Base-by-base conservation (phyloP, 2,113 vertebrate species). In the Notarius quadriscutis region DNA sequence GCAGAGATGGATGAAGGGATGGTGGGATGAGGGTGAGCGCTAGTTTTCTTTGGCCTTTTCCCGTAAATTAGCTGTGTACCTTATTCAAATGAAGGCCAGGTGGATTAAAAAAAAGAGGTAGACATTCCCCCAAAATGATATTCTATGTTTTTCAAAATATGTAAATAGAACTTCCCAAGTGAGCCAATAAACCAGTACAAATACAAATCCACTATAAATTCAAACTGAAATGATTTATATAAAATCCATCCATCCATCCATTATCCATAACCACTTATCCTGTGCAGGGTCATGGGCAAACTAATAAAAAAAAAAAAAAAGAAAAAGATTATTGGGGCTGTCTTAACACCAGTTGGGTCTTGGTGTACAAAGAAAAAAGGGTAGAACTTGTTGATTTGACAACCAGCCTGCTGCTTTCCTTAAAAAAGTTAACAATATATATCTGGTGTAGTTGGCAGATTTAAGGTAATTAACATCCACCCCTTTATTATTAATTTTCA, bases 21-120 rank as follows among this genome's bases (percentile, higher is more conserved):
- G 69, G 83, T 89, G 91, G 92, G 83, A 85, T 88, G 90, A 89
- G 71, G 90, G 82, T 81, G 91, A 93, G 92, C 92, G 90, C 93
- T 91, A 93, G 83, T 83, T 92, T 51, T 88, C 92, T 71, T 85
- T 91, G 89, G 87, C 89, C 74, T 74, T 88, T 96, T 95, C 94
- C 93, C 91, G 93, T 94, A 94, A 95, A 88, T 34, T 65, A 41
- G 87, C 89, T 93, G 91, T 93, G 93, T 93, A 91, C 90, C 92
- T 91, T 93, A 95, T 95, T 95, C 93, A 95, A 95, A 94, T 93
- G 91, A 90, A 81, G 90, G 89, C 67, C 91, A 92, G 89, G 77
- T 89, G 77, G 88, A 89, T 84, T 90, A 15, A 58, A 22, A 30
- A 80, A 62, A 62, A 62, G 4, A 41, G 6, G 17, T 9, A 17